Conservation (phyloP, 2,797 vertebrate genomes). For the Sarcoramphus papa region DNA sequence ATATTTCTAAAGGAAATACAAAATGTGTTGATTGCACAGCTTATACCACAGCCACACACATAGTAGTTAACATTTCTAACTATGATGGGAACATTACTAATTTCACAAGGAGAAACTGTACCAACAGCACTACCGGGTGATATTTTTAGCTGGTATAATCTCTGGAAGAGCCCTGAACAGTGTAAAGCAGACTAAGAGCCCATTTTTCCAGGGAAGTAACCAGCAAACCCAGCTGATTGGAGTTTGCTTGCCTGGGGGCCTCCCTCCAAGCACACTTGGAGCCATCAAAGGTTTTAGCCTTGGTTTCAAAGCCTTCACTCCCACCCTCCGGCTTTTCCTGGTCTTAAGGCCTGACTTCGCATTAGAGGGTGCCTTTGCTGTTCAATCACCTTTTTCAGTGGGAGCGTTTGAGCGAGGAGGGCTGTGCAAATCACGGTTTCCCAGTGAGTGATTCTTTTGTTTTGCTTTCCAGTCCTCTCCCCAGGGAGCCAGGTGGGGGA, state of each 20-base stretch:
- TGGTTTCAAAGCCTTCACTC: not conserved
- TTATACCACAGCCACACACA: not conserved
- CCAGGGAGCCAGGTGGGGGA: constrained; percentile 53
- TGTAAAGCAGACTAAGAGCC: not conserved
- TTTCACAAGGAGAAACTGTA: not conserved
- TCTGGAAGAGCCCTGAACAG: not conserved
- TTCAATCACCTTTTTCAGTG: not conserved
- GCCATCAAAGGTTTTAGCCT: not conserved
- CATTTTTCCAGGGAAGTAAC: not conserved
- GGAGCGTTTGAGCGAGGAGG: not conserved
- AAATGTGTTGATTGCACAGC: not conserved
- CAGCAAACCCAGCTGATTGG: not conserved
- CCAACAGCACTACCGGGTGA: not conserved
- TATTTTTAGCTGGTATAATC: not conserved
- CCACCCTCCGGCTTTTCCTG: not conserved
- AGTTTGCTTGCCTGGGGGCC: not conserved
- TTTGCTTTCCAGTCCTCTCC: constrained; percentile 13
- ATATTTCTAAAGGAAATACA: not conserved
- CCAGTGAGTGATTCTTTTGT: constrained; percentile 34
- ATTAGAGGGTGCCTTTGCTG: not conserved
- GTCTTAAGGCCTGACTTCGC: not conserved
- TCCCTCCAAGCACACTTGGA: not conserved
- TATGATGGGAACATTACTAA: accelerated
- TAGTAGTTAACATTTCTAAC: not conserved
- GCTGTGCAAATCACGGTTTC: not conserved